Base-by-base conservation (phyloP, 1,140 invertebrate genomes). In the Dinothrombium tinctorium region DNA sequence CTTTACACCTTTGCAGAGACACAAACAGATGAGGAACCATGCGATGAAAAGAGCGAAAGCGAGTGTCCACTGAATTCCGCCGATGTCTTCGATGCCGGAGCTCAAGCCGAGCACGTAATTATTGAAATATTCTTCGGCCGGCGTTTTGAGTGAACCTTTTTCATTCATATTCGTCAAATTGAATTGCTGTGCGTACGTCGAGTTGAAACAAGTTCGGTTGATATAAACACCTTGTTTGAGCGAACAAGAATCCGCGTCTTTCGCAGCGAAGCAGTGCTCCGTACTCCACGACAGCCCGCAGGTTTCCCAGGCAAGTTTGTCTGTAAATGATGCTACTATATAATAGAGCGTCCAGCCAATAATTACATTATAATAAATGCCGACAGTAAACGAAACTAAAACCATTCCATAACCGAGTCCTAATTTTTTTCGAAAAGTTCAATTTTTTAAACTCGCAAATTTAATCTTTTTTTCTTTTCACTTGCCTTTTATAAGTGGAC, bases 1-100 rank as follows among this genome's bases (percentile, higher is more conserved):
- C 59, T 94, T 86, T 47, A 96, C 92, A 33, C 90, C 90, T 60
- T 89, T 87, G 82, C 89, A 90, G 4, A 95, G 82, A 54, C 90
- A 92, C 54, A 87, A 78, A 63, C 89, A 96, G 11, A 95, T 83
- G 38, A 92, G 65, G 42, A 80, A 61, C 90, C 90, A 96, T 35
- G 86, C 80, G 11, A 94, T 60, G 25, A 90, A 59, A n/a, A 96
- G 67, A 56, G 86, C 90, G 4, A 87, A 55, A 0, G 83, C 78
- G 50, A 96, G 84, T 77, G 89, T 90, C 80, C 82, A 89, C 49
- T 80, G 78, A 7, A 92, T 69, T 7, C 69, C 72, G 12, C 79
- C 80, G 0, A 86, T 62, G 46, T 80, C 63, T 44, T 86, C 76
- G 6, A 86, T 72, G 1, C 82, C 82, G 8, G 68, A 65, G 1